phyloP scores from a whole-genome alignment of 2,797 vertebrate species.

The Novumbra hubbsi region DNA sequence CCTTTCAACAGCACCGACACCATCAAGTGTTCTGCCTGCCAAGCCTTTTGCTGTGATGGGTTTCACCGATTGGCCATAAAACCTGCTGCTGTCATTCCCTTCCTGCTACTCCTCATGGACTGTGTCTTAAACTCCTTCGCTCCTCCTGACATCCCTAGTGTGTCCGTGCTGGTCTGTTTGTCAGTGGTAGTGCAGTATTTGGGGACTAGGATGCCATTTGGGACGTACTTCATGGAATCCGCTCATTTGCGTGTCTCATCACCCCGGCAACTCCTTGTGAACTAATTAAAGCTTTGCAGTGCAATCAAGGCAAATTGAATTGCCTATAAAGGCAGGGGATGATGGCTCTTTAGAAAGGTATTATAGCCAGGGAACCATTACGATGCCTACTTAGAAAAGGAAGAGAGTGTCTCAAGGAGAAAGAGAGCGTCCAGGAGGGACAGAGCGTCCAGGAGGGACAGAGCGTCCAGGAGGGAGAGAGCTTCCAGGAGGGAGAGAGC shows the following conservation, averaged over 20 bases:
- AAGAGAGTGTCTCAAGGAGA: not conserved
- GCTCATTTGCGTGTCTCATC: not conserved
- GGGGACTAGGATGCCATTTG: too few relatives aligned
- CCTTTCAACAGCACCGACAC: conserved; percentile 35
- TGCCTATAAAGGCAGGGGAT: conserved; percentile 28
- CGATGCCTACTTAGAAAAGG: not conserved
- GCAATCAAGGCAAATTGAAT: conserved; percentile 39
- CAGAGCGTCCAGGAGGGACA: not conserved
- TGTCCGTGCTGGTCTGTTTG: too few relatives aligned
- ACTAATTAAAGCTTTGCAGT: conserved; percentile 33
- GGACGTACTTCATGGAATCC: too few relatives aligned
- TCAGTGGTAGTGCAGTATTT: too few relatives aligned
- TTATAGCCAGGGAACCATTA: conserved; percentile 7
- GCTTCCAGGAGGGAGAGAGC: too few relatives aligned
- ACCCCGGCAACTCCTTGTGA: not conserved
- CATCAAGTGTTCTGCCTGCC: conserved; percentile 39
- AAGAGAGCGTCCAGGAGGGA: not conserved
- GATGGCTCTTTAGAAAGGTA: conserved; percentile 19
- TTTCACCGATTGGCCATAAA: conserved; percentile 11
- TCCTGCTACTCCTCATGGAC: not conserved
- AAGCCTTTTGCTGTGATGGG: conserved; percentile 8
- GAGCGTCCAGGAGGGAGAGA: too few relatives aligned
- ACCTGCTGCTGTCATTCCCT: not conserved
- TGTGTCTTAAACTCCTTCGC: not conserved
- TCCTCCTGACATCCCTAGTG: too few relatives aligned